Base-by-base conservation (phyloP, 2,113 vertebrate genomes). In the Phalacrocorax aristotelis region DNA sequence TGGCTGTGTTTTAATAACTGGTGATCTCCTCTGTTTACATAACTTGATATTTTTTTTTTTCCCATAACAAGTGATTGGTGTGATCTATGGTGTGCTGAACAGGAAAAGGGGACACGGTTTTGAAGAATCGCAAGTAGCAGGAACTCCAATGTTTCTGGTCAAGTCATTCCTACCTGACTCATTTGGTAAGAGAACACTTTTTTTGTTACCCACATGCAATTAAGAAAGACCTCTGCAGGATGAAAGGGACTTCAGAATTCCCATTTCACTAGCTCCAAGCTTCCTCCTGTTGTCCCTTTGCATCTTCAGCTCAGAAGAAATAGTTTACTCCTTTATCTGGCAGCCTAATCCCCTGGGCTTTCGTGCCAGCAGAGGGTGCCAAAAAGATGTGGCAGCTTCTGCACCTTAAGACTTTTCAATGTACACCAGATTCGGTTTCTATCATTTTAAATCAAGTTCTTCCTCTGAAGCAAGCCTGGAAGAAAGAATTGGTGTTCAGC, bases 51-150 rank as follows among this genome's bases (percentile, higher is more conserved):
- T 19, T 10, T 14, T 22, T 29, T 44, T 84, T 36, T 19, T 48
- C 65, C 97, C 97, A 26, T 97, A 98, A 75, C 95, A 97, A 70
- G 97, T 95, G 26, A 96, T 98, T 51, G 97, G 98, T 55, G 97
- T 97, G 18, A 97, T 97, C 95, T 98, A 84, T 16, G 94, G 96
- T 48, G 97, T 98, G n/a, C 92, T 98, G 89, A 98, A 98, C 84
- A 95, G 97, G 71, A 98, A 98, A 79, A 91, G 96, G 72, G 96
- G 97, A n/a, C 92, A 89, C 1, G 66, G 97, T 49, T 98, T 94
- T 95, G 97, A 98, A 57, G 97, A 98, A 90, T 95, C 95, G 14
- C 97, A 98, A 58, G 96, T 97, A 22, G 94, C 96, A 29, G 96
- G 97, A 76, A 97, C 97, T 44, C 97, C 95, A 11, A 58, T 97